Evolutionary conservation across 2,113 vertebrate species (phyloP), one percentile per base, ranked within the genome.

Genomic region (Poecilia latipinna): DNA sequence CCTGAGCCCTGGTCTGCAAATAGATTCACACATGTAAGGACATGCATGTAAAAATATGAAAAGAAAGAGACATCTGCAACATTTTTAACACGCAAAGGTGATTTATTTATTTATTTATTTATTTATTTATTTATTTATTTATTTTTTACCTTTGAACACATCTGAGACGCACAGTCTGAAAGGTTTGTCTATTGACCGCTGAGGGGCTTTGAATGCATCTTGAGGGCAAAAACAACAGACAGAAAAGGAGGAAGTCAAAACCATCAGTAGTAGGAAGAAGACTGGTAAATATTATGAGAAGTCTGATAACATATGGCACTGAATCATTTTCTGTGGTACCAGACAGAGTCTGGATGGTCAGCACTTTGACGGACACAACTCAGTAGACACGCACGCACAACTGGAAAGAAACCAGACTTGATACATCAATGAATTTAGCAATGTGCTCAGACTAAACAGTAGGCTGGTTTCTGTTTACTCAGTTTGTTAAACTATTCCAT

Each of bases 151-250:
- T 98, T 99, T 99, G 87, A 98, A 99, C 78, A 99, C 98, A 79
- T 99, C 97, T 0, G 98, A 97, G 60, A 98, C 96, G 54, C 96
- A 99, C 54, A 99, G 93, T 71, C 98, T 94, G 93, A 98, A 99
- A 6, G 98, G 96, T 82, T 99, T 98, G 75, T 99, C 97, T 76
- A 97, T 82, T 69, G 96, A 97, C 81, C 98, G 95, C 78, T 96
- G 96, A 31, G 98, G 98, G 22, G 98, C 87, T 90, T 96, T 98
- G 87, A 99, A 98, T 54, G 93, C 94, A 94, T 99, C 98, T 99
- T 44, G 1, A 81, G 77, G 65, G 3, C 5, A 68, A 70, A 35
- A 0, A 75, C 12, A 80, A 37, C 35, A 12, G 1, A n/a, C 7
- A 37, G 57, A 48, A 66, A 37, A 81, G 64, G 17, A 72, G 65